Evolutionary conservation across 2,888 invertebrate species (phyloP).

Genomic region (Diaperis boleti): DNA sequence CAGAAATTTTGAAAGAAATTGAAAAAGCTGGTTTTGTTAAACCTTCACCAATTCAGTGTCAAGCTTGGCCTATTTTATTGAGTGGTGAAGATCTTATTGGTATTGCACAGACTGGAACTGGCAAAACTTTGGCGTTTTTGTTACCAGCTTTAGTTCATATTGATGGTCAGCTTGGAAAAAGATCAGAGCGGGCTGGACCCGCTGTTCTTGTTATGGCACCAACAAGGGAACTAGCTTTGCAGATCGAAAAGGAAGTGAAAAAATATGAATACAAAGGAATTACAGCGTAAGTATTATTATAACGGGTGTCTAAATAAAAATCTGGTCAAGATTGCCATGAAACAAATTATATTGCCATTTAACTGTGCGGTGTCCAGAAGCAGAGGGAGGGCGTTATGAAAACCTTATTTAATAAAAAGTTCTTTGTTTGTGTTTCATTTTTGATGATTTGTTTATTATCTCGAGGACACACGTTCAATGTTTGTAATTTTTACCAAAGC

Average conservation of each 20-base stretch:
- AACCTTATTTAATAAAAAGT: no score
- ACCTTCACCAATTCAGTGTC: conserved; percentile 93
- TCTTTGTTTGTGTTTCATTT: no score
- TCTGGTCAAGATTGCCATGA: no score
- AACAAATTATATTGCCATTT: no score
- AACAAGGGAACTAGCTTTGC: conserved; percentile 92
- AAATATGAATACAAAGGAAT: conserved; percentile 92
- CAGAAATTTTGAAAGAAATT: conserved; percentile 86
- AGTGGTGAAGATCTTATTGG: conserved; percentile 95
- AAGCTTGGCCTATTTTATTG: conserved; percentile 94
- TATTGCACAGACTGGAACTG: conserved; percentile 94
- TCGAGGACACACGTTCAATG: no score
- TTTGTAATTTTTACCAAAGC: no score
- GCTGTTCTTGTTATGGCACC: conserved; percentile 92
- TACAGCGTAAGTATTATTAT: conserved; percentile 76
- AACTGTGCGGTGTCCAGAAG: no score
- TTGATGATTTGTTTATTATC: no score
- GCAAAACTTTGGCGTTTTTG: conserved; percentile 95
- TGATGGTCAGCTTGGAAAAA: conserved; percentile 83
- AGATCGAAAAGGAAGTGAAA: conserved; percentile 91
- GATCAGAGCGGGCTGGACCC: conserved; percentile 81
- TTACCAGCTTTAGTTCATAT: conserved; percentile 95
- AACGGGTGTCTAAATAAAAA: no score
- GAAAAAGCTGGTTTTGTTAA: conserved; percentile 81
- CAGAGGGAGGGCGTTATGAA: no score